Percentiles rank a stretch among this genome's conserved stretches.
These are phyloP conservation scores for Synodontis membranacea DNA, from an alignment of 2,113 vertebrate genomes.

Conservation along the genomic window DNA sequence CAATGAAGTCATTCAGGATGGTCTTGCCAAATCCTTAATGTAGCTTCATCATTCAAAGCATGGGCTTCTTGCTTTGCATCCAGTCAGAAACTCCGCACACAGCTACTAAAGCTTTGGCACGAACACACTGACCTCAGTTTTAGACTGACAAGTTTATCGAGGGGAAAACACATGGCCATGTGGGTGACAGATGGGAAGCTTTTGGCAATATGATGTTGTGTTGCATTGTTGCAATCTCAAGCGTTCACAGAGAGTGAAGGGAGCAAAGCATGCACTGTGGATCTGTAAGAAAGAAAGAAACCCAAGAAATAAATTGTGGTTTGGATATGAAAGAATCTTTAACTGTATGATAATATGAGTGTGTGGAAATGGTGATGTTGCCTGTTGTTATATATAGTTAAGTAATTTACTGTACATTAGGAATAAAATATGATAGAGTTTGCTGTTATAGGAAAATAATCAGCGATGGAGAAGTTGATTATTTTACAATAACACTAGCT, in stretches of 20 bases:
- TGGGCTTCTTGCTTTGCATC: neutral
- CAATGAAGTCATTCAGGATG: constrained; percentile 1
- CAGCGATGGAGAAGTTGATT: neutral
- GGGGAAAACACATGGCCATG: constrained; percentile 18
- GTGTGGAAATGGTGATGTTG: neutral
- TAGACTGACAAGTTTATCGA: constrained; percentile 15
- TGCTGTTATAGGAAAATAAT: neutral
- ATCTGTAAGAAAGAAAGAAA: neutral
- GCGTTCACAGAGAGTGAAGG: neutral
- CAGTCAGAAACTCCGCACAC: neutral
- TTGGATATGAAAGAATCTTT: neutral
- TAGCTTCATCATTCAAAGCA: neutral
- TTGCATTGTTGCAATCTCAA: constrained; percentile 25
- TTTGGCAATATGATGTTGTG: constrained; percentile 9
- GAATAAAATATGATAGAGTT: neutral
- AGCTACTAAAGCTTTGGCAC: neutral
- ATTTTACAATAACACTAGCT: neutral
- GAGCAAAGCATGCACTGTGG: neutral
- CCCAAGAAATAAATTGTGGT: neutral
- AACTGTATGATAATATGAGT: neutral
- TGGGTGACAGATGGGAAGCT: constrained; percentile 27
- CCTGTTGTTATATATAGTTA: neutral
- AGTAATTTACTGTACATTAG: neutral
- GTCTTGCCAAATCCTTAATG: neutral
- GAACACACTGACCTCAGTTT: constrained; percentile 1